A percentile compares a stretch with the other conserved stretches of the same genome.
Conservation (phyloP, 2,888 invertebrate genomes). For the Rotaria socialis region DNA sequence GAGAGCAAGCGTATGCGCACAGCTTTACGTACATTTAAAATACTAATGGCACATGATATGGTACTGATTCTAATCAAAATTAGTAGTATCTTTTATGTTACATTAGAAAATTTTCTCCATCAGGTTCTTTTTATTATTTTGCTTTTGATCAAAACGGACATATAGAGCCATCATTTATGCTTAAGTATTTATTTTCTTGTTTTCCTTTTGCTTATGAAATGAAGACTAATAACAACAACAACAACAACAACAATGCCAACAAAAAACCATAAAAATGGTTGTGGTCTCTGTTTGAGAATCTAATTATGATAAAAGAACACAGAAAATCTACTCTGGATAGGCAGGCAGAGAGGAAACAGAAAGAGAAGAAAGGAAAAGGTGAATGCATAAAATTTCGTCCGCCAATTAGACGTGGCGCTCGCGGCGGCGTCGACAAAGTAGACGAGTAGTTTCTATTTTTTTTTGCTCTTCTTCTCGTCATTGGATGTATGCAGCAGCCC, state of each 20-base stretch:
- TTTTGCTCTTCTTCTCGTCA: neutral
- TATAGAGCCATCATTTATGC: neutral
- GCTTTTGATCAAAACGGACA: neutral
- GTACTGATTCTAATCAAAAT: neutral
- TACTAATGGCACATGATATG: neutral
- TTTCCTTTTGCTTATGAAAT: neutral
- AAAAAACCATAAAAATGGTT: constrained; percentile 5
- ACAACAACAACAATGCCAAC: neutral
- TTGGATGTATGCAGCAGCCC: neutral
- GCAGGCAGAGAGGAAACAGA: neutral
- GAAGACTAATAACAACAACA: neutral
- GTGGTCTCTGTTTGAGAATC: neutral
- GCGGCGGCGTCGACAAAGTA: neutral
- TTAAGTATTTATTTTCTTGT: neutral
- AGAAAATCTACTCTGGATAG: neutral
- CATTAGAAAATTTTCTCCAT: neutral
- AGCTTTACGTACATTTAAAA: neutral
- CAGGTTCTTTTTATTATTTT: neutral
- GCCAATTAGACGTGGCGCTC: neutral
- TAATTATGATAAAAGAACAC: constrained; percentile 5
- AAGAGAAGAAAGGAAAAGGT: neutral
- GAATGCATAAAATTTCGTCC: neutral
- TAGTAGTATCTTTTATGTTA: neutral
- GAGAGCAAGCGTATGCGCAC: neutral
- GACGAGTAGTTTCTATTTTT: neutral